These are phyloP conservation scores for Dipodomys stephensi DNA, from an alignment of 2,113 vertebrate species.

Conservation along the genomic window DNA sequence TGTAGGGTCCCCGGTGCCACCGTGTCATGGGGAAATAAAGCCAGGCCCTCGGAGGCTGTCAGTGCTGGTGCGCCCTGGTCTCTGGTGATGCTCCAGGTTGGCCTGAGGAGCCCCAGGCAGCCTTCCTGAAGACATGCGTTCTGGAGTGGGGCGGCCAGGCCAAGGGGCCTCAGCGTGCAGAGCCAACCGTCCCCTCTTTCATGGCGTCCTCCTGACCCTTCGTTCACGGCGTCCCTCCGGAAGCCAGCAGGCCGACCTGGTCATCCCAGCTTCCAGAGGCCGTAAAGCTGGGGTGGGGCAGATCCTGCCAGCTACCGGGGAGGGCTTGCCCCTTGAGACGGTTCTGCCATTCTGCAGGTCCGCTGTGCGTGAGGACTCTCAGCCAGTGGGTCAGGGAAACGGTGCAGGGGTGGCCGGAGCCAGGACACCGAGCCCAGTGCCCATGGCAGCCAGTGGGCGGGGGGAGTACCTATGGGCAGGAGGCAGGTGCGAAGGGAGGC, in stretches of 20 bases:
- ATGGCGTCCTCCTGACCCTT: too few relatives aligned
- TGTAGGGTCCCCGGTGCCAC: too few relatives aligned
- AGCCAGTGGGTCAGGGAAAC: rapidly evolving
- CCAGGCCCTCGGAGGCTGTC: too few relatives aligned
- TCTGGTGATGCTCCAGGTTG: background rate
- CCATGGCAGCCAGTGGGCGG: too few relatives aligned
- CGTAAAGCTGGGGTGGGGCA: background rate
- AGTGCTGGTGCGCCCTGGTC: background rate
- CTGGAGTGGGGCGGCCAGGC: background rate
- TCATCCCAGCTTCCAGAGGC: background rate
- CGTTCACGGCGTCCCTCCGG: background rate
- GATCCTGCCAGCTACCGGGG: background rate
- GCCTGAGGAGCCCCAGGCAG: too few relatives aligned
- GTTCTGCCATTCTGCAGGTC: too few relatives aligned
- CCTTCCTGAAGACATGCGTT: too few relatives aligned
- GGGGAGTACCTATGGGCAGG: background rate
- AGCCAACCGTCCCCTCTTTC: background rate
- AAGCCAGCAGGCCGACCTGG: background rate
- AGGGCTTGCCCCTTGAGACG: background rate
- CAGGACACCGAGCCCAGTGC: too few relatives aligned
- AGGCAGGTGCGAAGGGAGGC: background rate
- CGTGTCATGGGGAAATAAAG: background rate
- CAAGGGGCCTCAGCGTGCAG: too few relatives aligned
- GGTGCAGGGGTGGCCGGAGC: background rate
- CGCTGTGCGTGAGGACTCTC: background rate